Base-by-base conservation (phyloP, 92 coral and sea anemone species). In the Siderastrea radians region DNA sequence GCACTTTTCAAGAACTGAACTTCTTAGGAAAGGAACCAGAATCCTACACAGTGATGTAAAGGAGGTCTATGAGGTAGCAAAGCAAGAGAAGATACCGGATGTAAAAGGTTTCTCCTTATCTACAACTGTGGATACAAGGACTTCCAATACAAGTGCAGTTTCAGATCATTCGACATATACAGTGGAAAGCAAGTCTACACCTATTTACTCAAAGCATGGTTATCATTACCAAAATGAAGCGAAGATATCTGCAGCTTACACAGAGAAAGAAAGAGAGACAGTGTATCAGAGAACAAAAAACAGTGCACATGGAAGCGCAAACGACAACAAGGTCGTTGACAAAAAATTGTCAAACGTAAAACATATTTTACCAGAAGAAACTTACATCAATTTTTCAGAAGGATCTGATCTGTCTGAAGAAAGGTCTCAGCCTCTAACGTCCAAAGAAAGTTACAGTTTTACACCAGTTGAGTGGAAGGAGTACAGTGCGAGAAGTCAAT, bases 1-100 rank as follows among this genome's bases (percentile, higher is more conserved):
- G 66, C 95, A 89, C 61, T 90, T 89, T 69, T 92, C 95, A 26
- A 67, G 86, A 6, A 68, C 81, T 45, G 95, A 94, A 72, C 97
- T 92, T 61, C 83, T 94, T 3, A 90, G 64, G 82, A 75, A 47
- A n/a, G 97, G 97, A 67, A 94, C 97, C 10, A 81, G 75, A 58
- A 66, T 12, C 3, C 6, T 2, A 1, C 38, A 52, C 9, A 38
- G 46, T 54, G 26, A 52, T 17, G 44, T 6, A 19, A 47, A 15
- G 8, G 38, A 26, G 38, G 38, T 26, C 38, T 26, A 26, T 26
- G 38, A 26, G 38, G 38, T 26, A 26, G 38, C 38, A 26, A 26
- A 26, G 38, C 38, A 26, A 26, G 38, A 26, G 38, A 26, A 26
- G 38, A 26, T 26, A 26, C 38, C 38, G 0, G 38, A 26, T 26